Conservation (phyloP, 2,888 invertebrate genomes). For the Bursaphelenchus okinawaensis region DNA sequence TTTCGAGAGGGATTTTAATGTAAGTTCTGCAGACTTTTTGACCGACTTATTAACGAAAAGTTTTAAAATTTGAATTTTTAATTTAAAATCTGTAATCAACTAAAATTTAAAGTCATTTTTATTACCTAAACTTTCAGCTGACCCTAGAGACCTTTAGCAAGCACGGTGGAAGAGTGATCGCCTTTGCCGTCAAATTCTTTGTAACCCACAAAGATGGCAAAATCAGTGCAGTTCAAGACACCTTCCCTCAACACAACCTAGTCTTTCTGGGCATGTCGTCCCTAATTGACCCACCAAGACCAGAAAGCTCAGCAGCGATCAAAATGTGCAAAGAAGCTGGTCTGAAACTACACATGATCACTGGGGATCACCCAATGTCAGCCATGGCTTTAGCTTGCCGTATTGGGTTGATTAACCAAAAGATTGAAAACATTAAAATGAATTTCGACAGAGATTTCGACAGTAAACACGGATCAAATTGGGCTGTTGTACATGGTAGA, state of each 20-base stretch:
- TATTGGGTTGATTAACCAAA: conserved; percentile 33
- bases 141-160: not conserved
- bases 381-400: conserved; percentile 35
- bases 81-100: too few species aligned
- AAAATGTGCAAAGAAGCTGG: conserved; percentile 34
- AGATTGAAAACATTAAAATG: conserved; percentile 1
- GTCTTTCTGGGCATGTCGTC: conserved; percentile 30
- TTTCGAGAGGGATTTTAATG: conserved; percentile 3
- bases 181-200: conserved; percentile 22
- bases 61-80: too few species aligned
- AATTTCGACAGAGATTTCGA: not conserved
- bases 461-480: conserved; percentile 1
- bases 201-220: conserved; percentile 14
- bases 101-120: too few species aligned
- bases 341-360: conserved; percentile 40
- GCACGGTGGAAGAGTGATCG: conserved; percentile 25
- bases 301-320: conserved; percentile 32
- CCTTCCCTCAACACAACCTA: conserved; percentile 27
- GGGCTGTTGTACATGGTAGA: conserved; percentile 14
- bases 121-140: too few species aligned
- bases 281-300: conserved; percentile 26
- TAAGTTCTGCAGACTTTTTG: too few species aligned
- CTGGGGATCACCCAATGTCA: conserved; percentile 37
- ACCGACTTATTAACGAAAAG: not conserved
- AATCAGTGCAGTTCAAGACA: conserved; percentile 21